Conservation (phyloP, 2,113 vertebrate species). For the Amia ocellicauda region DNA sequence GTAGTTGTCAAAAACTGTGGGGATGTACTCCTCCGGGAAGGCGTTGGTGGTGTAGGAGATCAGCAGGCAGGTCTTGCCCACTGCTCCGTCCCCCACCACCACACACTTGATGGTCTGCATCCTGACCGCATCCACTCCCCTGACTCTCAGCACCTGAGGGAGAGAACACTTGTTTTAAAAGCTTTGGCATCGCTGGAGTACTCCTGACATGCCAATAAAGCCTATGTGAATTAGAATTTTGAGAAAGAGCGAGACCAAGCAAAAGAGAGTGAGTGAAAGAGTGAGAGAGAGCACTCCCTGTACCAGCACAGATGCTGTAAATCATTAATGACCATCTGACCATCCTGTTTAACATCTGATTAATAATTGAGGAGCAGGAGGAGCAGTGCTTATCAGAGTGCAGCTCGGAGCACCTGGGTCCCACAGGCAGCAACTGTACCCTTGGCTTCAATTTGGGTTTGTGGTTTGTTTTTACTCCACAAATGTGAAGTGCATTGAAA, state of each 20-base stretch:
- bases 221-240: slow-evolving; percentile 54
- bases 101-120: slow-evolving; percentile 97
- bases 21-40: slow-evolving; percentile 91
- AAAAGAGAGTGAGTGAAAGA: neutral
- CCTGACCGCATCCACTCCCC: slow-evolving; percentile 71
- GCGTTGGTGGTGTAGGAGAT: slow-evolving; percentile 92
- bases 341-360: too few species aligned
- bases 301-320: neutral
- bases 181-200: too few species aligned
- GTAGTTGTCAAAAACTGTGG: slow-evolving; percentile 94
- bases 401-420: too few species aligned
- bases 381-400: too few species aligned
- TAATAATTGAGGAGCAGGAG: too few species aligned
- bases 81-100: slow-evolving; percentile 88
- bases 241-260: slow-evolving; percentile 49
- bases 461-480: too few species aligned
- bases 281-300: neutral
- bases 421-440: too few species aligned
- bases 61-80: slow-evolving; percentile 93
- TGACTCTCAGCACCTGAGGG: slow-evolving; percentile 61
- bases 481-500: too few species aligned
- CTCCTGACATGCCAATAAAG: too few species aligned
- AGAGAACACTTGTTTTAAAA: slow-evolving; percentile 19
- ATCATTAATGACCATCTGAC: slow-evolving; percentile 33
- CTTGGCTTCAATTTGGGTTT: too few species aligned